Evolutionary conservation across 2,113 vertebrate species (phyloP), one percentile per base, ranked within the genome.

Genomic region (Motacilla alba): DNA sequence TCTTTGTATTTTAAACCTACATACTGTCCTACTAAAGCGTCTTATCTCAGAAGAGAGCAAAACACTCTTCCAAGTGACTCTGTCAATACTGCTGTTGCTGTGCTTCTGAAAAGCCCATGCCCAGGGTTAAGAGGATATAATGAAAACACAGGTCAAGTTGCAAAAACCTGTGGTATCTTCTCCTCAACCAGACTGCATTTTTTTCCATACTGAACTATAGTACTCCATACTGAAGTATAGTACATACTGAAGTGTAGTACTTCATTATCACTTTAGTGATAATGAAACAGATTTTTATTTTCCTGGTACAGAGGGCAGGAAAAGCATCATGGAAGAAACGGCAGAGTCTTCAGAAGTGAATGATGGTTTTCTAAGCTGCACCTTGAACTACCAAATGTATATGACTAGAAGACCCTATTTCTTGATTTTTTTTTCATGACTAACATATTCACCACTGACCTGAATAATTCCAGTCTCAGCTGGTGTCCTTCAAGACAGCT

Each of bases 21-120:
- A 0, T 15, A 22, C 1, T 31, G 11, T 4, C 8, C 13, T 14
- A 12, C 58, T 70, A 72, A 52, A 2, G 1, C 1, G 22, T 52
- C 83, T 79, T 37, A 28, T 31, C 27, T 84, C 67, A 68, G 41
- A 85, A 41, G 12, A 31, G 6, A 6, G 9, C 28, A 35, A 55
- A 87, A 24, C 43, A 28, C 15, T 69, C 7, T 37, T 82, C 37
- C 20, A 53, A 53, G 26, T 15, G 11, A 43, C 16, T 10, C 10
- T 56, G 39, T 8, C 73, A 56, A 7, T 55, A 47, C 11, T 11
- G 30, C 15, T 19, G 24, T 24, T 53, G 9, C 23, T 59, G 2
- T 19, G 43, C 9, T n/a, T 77, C 52, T 64, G 39, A 95, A 82
- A 84, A 16, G 30, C 5, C 21, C 24, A 84, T 18, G 30, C 4